Percentiles rank a stretch among this genome's conserved stretches.
Conservation (phyloP, 2,888 invertebrate genomes). For the Dione vanillae region DNA sequence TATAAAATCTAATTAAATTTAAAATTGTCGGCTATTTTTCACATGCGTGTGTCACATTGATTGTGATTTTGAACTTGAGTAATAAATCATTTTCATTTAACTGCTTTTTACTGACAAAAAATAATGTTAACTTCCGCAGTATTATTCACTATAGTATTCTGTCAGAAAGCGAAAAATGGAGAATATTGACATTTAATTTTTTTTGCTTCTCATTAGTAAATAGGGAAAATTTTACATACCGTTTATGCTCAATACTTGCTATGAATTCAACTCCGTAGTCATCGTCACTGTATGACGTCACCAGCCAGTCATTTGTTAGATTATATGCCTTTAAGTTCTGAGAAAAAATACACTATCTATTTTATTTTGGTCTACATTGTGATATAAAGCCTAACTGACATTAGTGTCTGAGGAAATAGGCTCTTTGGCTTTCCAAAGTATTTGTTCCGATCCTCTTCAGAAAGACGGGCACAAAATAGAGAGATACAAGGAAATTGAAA, state of each 20-base stretch:
- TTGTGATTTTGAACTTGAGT: too few species aligned
- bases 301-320: conserved; percentile 86
- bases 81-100: too few species aligned
- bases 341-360: conserved; percentile 45
- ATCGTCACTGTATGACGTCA: conserved; percentile 89
- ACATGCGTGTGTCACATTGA: too few species aligned
- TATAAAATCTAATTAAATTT: too few species aligned
- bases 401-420: neutral
- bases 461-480: neutral
- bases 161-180: too few species aligned
- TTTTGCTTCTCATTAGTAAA: too few species aligned
- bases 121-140: too few species aligned
- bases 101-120: too few species aligned
- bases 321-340: conserved; percentile 74
- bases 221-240: too few species aligned
- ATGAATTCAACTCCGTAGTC: conserved; percentile 87
- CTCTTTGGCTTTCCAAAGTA: neutral
- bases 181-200: too few species aligned
- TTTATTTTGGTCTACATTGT: neutral
- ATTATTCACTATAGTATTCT: too few species aligned
- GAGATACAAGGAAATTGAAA: neutral
- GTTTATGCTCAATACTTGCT: conserved; percentile 89
- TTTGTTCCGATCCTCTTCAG: neutral
- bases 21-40: too few species aligned
- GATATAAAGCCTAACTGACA: neutral